A percentile compares a stretch with the other conserved stretches of the same genome.
phyloP scores from a whole-genome alignment of 2,113 vertebrate species.

The Archocentrus centrarchus region DNA sequence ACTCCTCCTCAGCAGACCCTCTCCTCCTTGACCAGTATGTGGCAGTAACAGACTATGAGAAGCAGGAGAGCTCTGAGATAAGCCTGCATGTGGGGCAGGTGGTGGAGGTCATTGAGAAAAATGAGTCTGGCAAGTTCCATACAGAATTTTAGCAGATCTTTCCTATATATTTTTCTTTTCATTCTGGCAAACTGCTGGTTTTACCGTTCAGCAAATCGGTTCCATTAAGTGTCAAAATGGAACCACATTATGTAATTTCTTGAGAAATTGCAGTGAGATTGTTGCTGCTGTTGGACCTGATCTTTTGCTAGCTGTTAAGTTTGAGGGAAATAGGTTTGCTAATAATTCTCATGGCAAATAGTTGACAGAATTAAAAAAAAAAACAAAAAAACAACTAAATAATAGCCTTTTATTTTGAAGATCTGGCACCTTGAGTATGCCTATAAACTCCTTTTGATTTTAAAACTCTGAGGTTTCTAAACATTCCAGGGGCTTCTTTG shows the following conservation, averaged over 20 bases:
- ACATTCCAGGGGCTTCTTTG: too few relatives aligned
- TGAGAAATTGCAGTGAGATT: neutral
- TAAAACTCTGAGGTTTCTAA: too few relatives aligned
- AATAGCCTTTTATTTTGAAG: too few relatives aligned
- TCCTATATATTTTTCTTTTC: neutral
- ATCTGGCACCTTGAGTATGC: too few relatives aligned
- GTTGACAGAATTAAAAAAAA: neutral
- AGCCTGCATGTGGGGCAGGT: slow-evolving; percentile 94
- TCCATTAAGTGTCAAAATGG: neutral
- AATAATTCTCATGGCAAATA: neutral
- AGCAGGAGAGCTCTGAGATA: slow-evolving; percentile 98
- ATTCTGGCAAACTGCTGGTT: neutral
- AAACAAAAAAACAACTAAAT: neutral
- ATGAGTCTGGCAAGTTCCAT: slow-evolving; percentile 89
- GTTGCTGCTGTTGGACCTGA: neutral
- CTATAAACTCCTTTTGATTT: too few relatives aligned
- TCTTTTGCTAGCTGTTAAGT: neutral
- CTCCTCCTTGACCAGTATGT: slow-evolving; percentile 96
- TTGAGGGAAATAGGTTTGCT: neutral
- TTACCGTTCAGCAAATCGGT: neutral
- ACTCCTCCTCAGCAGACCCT: slow-evolving; percentile 86
- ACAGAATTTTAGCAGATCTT: neutral
- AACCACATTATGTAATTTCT: neutral
- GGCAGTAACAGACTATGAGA: slow-evolving; percentile 95
- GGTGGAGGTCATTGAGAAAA: slow-evolving; percentile 99